A percentile compares a stretch with the other conserved stretches of the same genome.
Conservation (phyloP, 2,113 vertebrate genomes). For the Platycercus adscitus region DNA sequence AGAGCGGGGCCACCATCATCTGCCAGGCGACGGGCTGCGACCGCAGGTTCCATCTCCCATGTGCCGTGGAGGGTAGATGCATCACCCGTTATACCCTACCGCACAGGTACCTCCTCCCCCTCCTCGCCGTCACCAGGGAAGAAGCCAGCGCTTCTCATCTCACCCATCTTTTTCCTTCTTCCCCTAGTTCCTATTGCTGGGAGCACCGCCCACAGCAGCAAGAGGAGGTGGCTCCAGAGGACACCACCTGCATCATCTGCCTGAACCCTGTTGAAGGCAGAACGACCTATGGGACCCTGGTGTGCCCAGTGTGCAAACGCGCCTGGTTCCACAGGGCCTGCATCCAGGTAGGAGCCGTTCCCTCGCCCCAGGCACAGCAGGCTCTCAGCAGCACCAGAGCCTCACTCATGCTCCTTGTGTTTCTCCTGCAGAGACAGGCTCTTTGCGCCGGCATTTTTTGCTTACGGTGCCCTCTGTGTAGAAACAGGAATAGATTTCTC, state of each 20-base stretch:
- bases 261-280: too few relatives aligned
- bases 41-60: background rate
- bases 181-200: too few relatives aligned
- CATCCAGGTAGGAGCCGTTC: background rate
- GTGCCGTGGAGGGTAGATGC: background rate
- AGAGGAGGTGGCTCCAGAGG: too few relatives aligned
- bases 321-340: too few relatives aligned
- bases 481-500: background rate
- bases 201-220: too few relatives aligned
- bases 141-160: too few relatives aligned
- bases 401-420: background rate
- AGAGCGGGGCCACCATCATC: background rate
- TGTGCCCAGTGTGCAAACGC: too few relatives aligned
- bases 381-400: background rate
- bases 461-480: background rate
- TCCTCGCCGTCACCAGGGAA: rapidly evolving
- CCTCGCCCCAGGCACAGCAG: background rate
- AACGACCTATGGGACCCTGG: too few relatives aligned
- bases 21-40: rapidly evolving
- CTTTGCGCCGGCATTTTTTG: rapidly evolving
- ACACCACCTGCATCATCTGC: too few relatives aligned
- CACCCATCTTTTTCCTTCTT: too few relatives aligned
- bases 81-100: background rate
- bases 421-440: background rate
- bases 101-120: background rate